Evolutionary conservation across 2,797 vertebrate species (phyloP).

Genomic region (Platalea minor): DNA sequence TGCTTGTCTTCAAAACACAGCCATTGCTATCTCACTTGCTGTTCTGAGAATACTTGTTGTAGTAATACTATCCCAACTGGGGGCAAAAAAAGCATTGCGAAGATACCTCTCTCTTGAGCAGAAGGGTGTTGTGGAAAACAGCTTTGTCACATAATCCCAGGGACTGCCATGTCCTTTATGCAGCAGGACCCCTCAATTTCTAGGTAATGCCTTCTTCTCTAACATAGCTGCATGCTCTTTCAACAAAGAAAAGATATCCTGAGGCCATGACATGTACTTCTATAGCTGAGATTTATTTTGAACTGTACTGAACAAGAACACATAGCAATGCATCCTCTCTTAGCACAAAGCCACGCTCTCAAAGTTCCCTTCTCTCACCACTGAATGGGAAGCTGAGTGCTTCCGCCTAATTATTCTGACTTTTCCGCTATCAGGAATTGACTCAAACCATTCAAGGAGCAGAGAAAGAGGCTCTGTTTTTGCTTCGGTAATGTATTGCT

Average conservation of each 20-base stretch:
- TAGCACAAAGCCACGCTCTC: not conserved
- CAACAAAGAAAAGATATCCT: not conserved
- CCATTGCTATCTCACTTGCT: not conserved
- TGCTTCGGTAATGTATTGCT: not conserved
- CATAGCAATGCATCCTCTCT: not conserved
- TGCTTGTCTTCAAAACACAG: not conserved
- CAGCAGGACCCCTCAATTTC: not conserved
- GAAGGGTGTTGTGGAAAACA: not conserved
- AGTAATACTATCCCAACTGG: not conserved
- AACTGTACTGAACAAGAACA: not conserved
- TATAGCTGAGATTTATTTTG: conserved; percentile 8
- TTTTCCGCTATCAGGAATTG: conserved; percentile 27
- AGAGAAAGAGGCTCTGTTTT: conserved; percentile 33
- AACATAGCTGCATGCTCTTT: not conserved
- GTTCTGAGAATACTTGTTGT: not conserved
- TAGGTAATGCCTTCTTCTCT: not conserved
- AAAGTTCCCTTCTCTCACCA: not conserved
- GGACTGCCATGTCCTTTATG: not conserved
- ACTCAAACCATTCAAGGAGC: conserved; percentile 26
- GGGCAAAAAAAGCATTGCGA: not conserved
- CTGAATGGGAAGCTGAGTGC: not conserved
- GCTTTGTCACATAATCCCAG: not conserved
- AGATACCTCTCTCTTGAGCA: not conserved
- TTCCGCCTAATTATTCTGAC: conserved; percentile 54
- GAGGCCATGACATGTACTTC: not conserved